Base-by-base conservation (phyloP, 2,113 vertebrate genomes). In the Hemichromis elongatus region DNA sequence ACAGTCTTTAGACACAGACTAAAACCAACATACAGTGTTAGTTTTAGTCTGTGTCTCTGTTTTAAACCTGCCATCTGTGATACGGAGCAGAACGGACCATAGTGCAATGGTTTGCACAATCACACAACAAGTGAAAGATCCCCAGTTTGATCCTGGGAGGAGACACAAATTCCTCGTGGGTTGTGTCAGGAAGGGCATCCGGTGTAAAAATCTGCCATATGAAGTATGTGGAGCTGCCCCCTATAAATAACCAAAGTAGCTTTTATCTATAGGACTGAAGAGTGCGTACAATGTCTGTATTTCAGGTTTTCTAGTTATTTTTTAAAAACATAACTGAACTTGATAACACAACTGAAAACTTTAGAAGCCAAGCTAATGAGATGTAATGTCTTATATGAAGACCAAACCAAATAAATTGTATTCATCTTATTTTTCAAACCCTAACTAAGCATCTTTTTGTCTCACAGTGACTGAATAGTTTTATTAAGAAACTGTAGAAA, bases 331-430 rank as follows among this genome's bases (percentile, higher is more conserved):
- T n/a, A n/a, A n/a, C n/a, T n/a, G n/a, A n/a, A 26, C 12, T 7
- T 9, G 24, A 47, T 28, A 7, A 19, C 42, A 42, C 7, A 16
- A 42, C 66, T 70, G 0, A 42, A 68, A 66, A 21, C 3, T 0
- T 0, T 0, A 13, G 19, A 1, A 9, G 7, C 13, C 37, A 70
- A 4, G 40, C 40, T 26, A 70, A 47, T 28, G 37, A 45, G 40
- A 45, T 68, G 24, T 42, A 45, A 26, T 18, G 9, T 18, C 40
- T 10, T 70, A 45, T 70, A 26, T 45, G 66, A 47, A 70, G n/a
- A n/a, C n/a, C n/a, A n/a, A 70, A 68, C 63, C n/a, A 42, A 68
- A 68, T 4, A 68, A 42, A 68, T 16, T 42, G 12, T 14, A 26
- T 73, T 47, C 21, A 7, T 70, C 13, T 45, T 18, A 37, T 45